phyloP scores from a whole-genome alignment of 2,888 invertebrate genomes.

The Macaria notata region DNA sequence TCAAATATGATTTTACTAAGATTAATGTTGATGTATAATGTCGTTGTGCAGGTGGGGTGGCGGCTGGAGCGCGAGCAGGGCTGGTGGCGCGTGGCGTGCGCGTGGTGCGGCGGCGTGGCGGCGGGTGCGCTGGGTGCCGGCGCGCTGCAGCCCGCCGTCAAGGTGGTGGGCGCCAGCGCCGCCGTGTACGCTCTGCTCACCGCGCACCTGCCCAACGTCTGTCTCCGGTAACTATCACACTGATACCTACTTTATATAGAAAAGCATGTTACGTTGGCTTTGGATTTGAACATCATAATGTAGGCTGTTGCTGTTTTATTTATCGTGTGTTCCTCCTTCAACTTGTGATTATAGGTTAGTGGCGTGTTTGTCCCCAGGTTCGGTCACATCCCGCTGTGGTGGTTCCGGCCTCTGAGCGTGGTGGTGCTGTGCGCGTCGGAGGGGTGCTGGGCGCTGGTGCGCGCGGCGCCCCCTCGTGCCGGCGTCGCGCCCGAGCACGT shows the following conservation, averaged over 20 bases:
- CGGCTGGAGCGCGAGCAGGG: constrained; percentile 88
- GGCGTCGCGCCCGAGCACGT: constrained; percentile 56
- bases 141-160: constrained; percentile 87
- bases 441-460: constrained; percentile 66
- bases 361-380: constrained; percentile 55
- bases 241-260: neutral
- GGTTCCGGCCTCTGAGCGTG: constrained; percentile 83
- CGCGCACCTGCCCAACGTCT: constrained; percentile 92
- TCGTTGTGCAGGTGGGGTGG: constrained; percentile 69
- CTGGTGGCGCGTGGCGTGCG: constrained; percentile 84
- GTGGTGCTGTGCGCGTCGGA: constrained; percentile 85
- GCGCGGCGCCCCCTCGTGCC: constrained; percentile 26
- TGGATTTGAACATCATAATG: too few relatives aligned
- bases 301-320: too few relatives aligned
- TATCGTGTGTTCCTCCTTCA: neutral
- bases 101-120: constrained; percentile 89
- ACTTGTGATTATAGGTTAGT: neutral
- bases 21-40: too few relatives aligned
- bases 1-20: too few relatives aligned
- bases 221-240: constrained; percentile 70
- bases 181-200: constrained; percentile 94
- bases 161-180: constrained; percentile 94
- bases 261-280: too few relatives aligned
- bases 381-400: constrained; percentile 73
- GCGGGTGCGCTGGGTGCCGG: constrained; percentile 90